Conservation (phyloP, 2,888 invertebrate species). For the Dolomedes plantarius region DNA sequence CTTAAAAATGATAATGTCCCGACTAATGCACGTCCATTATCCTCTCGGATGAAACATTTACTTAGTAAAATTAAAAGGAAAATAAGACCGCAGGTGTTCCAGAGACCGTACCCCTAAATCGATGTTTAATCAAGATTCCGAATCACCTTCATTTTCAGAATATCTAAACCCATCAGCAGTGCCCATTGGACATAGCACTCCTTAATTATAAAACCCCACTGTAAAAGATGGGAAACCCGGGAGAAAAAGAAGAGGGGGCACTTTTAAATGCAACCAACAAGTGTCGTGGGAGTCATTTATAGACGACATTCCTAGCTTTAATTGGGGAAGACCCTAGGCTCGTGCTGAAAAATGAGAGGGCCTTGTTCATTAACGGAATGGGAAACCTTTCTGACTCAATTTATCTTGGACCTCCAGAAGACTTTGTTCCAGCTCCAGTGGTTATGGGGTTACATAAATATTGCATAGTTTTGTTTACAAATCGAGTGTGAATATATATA, state of each 20-base stretch:
- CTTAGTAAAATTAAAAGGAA: not conserved
- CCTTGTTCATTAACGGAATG: slow-evolving; percentile 44
- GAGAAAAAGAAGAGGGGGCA: not conserved
- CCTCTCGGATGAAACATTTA: not conserved
- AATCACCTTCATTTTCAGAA: not conserved
- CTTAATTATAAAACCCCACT: slow-evolving; percentile 41
- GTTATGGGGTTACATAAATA: too few relatives aligned
- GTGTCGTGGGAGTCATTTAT: slow-evolving; percentile 55
- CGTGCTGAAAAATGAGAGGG: slow-evolving; percentile 41
- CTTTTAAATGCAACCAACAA: slow-evolving; percentile 46
- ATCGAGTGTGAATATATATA: too few relatives aligned
- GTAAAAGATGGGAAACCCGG: not conserved
- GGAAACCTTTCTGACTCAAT: slow-evolving; percentile 35
- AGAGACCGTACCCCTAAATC: not conserved
- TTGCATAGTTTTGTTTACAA: too few relatives aligned
- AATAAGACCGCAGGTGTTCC: not conserved
- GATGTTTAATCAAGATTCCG: not conserved
- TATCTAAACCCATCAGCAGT: not conserved
- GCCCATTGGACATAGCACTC: slow-evolving; percentile 23
- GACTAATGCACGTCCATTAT: not conserved
- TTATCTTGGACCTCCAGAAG: slow-evolving; percentile 8
- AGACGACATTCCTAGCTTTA: slow-evolving; percentile 23
- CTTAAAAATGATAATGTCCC: not conserved
- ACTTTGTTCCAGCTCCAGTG: too few relatives aligned
- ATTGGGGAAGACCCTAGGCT: slow-evolving; percentile 39